Evolutionary conservation across 2,888 invertebrate genomes (phyloP), one percentile per base, ranked within the genome.

Genomic region (Ariolimax columbianus): DNA sequence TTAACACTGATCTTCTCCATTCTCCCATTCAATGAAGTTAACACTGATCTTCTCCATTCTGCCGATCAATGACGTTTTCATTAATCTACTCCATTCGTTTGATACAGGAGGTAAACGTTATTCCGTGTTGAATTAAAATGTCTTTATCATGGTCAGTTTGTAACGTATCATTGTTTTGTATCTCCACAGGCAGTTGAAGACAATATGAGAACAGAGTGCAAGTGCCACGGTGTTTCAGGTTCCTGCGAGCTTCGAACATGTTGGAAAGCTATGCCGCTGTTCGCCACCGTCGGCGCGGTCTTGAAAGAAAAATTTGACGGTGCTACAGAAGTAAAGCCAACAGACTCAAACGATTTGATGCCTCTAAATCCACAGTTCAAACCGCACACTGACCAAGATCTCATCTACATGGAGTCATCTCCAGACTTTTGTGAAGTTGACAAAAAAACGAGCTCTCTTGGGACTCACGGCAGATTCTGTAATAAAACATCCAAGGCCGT

Each of bases 201-300:
- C 51, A 95, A 97, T 88, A 97, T 98, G 97, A 89, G 90, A 85
- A 89, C 91, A 43, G 91, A 92, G 78, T 98, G 98, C 95, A 98
- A 98, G 94, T 98, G 98, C 93, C 98, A 98, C 93, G 98, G 98
- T 0, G 98, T 98, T 66, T 98, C 98, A 0, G 98, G 98, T 14
- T 98, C 98, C 43, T 98, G 98, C 95, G 98, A 98, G 91, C 96
- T 98, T 92, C 97, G 98, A 93, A 98, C 98, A 1, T 98, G 98
- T 94, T 98, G 98, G 98, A 97, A 98, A 92, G 98, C 98, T 93
- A 95, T 98, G 90, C 97, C 98, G 38, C 96, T 97, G 77, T 97
- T 98, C 95, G 95, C 98, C 91, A 97, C 97, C 95, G 96, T 98
- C 88, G 98, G 98, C 86, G 97, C 97, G 93, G 96, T 96, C 93